Evolutionary conservation across 2,797 vertebrate species (phyloP).

Genomic region (Rousettus madagascariensis): DNA sequence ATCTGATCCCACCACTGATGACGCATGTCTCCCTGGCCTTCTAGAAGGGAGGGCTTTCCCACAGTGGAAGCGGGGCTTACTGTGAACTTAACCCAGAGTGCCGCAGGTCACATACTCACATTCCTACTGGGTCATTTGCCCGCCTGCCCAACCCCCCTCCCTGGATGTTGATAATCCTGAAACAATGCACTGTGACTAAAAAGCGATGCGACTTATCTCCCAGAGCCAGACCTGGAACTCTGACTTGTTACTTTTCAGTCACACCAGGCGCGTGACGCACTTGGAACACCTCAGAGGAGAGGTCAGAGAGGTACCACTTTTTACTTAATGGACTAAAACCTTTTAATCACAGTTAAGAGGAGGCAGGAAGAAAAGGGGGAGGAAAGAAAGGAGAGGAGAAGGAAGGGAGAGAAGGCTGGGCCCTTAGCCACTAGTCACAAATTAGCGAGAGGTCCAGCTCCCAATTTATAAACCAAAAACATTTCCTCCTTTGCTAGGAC

Average conservation of each 20-base stretch:
- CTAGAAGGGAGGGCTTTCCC: background rate
- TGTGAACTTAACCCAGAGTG: background rate
- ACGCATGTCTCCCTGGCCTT: background rate
- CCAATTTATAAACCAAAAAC: background rate
- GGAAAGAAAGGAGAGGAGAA: background rate
- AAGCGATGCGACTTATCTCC: background rate
- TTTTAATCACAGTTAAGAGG: background rate
- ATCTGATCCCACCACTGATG: too few species aligned
- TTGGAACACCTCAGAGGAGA: background rate
- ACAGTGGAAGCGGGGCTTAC: background rate
- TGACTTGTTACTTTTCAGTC: background rate
- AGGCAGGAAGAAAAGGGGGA: background rate
- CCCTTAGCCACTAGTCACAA: background rate
- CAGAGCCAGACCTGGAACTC: background rate
- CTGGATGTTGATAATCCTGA: background rate
- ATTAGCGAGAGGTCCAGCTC: background rate
- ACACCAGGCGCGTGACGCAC: background rate
- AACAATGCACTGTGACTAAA: background rate
- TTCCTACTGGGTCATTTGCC: background rate
- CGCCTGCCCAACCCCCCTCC: background rate
- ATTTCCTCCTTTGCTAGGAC: background rate
- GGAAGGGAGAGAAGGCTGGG: background rate
- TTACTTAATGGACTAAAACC: background rate
- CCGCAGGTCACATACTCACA: background rate
- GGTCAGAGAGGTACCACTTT: background rate